These are phyloP conservation scores for Mionectes olivaceus DNA, from an alignment of 2,797 vertebrate species.

Conservation along the genomic window DNA sequence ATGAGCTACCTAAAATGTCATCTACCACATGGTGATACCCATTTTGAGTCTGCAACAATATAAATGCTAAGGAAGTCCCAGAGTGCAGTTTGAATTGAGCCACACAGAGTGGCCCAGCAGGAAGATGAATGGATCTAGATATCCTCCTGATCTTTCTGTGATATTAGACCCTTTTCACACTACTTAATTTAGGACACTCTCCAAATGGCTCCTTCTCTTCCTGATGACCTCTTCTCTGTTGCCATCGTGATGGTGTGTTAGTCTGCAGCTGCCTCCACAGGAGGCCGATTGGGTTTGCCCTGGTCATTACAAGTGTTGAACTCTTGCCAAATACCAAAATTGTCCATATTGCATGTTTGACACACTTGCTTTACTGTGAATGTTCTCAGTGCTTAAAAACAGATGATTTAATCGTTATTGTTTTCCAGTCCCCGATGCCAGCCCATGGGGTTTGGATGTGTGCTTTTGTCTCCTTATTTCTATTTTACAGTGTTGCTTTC, in stretches of 20 bases:
- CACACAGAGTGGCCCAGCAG: slow-evolving; percentile 41
- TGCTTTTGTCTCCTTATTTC: accelerated
- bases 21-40: slow-evolving; percentile 54
- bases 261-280: slow-evolving; percentile 30
- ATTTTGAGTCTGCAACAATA: slow-evolving; percentile 52
- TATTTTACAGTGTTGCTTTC: accelerated
- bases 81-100: slow-evolving; percentile 50
- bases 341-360: background rate
- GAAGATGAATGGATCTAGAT: slow-evolving; percentile 51
- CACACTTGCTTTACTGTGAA: background rate
- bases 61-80: slow-evolving; percentile 62
- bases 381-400: background rate
- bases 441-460: background rate
- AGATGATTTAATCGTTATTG: background rate
- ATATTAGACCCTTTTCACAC: background rate
- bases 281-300: background rate
- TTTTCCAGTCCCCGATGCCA: background rate
- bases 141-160: slow-evolving; percentile 20
- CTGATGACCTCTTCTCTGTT: slow-evolving; percentile 2
- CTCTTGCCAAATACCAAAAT: background rate
- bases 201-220: slow-evolving; percentile 12
- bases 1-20: slow-evolving; percentile 46
- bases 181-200: slow-evolving; percentile 9
- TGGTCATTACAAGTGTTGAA: background rate
- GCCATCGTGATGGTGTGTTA: background rate